Percentiles rank a stretch among this genome's conserved stretches.
phyloP scores from a whole-genome alignment of 2,888 invertebrate genomes.

The Alloplasta piceator region DNA sequence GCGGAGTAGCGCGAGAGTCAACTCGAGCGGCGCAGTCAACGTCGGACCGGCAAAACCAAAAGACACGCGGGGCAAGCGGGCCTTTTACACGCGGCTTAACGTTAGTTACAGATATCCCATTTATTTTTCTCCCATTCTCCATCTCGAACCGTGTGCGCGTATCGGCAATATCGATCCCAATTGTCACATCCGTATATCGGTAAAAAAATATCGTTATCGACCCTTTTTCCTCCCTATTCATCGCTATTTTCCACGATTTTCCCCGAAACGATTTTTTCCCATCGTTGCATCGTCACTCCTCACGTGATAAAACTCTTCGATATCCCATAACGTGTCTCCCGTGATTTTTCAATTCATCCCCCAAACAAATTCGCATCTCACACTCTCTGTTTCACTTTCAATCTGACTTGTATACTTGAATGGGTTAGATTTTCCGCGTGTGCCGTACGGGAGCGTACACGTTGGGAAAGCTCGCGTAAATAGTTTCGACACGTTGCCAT shows the following conservation, averaged over 20 bases:
- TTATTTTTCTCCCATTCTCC: conserved; percentile 1
- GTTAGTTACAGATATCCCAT: conserved; percentile 37
- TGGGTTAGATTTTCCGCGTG: conserved; percentile 12
- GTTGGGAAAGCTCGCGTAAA: conserved; percentile 9
- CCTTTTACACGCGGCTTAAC: conserved; percentile 66
- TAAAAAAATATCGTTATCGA: neutral
- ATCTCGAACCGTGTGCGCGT: conserved; percentile 3
- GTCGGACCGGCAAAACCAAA: conserved; percentile 79
- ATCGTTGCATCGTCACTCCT: neutral
- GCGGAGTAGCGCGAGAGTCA: conserved; percentile 77
- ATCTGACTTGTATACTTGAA: neutral
- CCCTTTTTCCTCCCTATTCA: too few species aligned
- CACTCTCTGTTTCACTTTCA: neutral
- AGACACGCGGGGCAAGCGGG: conserved; percentile 72
- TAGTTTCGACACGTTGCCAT: conserved; percentile 40
- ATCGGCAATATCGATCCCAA: neutral
- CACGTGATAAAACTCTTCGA: neutral
- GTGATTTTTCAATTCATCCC: neutral
- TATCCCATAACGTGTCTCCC: neutral
- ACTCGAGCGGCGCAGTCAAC: conserved; percentile 79
- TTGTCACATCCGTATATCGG: neutral
- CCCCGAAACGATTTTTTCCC: neutral
- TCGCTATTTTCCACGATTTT: neutral
- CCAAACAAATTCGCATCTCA: too few species aligned
- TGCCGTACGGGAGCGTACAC: conserved; percentile 36